These are phyloP conservation scores for Nephotettix cincticeps DNA, from an alignment of 1,140 invertebrate genomes.

Conservation along the genomic window DNA sequence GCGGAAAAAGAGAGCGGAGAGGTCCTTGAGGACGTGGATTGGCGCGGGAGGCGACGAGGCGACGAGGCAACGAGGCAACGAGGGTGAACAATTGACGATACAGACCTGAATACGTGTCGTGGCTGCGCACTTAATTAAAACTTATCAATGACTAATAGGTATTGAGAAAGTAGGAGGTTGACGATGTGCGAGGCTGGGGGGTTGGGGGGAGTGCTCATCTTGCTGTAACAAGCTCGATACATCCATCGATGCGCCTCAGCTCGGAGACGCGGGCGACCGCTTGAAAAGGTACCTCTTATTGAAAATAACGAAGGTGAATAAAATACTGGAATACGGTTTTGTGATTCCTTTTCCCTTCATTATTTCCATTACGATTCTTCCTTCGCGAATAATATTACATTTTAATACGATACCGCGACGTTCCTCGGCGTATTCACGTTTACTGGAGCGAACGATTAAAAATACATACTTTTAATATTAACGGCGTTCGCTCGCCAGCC, in stretches of 20 bases:
- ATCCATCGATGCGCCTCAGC: constrained; percentile 15
- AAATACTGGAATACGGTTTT: constrained; percentile 25
- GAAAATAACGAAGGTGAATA: constrained; percentile 27
- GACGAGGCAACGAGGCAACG: too few relatives aligned
- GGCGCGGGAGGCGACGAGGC: too few relatives aligned
- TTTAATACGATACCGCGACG: constrained; percentile 8
- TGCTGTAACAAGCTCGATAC: not conserved
- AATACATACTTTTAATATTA: constrained; percentile 18
- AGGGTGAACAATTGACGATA: too few relatives aligned
- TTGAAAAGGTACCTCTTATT: constrained; percentile 24
- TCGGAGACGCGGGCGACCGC: not conserved
- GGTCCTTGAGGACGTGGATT: too few relatives aligned
- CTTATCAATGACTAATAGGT: constrained; percentile 18
- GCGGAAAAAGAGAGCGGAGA: too few relatives aligned
- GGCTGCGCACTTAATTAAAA: not conserved
- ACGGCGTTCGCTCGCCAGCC: not conserved
- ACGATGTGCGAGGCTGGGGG: not conserved
- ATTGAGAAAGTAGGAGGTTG: not conserved
- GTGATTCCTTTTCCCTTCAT: constrained; percentile 22
- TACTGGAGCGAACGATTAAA: constrained; percentile 19
- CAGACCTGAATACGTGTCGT: too few relatives aligned
- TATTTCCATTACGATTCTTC: constrained; percentile 19
- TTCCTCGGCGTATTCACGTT: not conserved
- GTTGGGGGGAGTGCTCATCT: not conserved
- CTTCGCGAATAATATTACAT: constrained; percentile 21